phyloP scores from a whole-genome alignment of 2,797 vertebrate species.

The Gastrophryne carolinensis region DNA sequence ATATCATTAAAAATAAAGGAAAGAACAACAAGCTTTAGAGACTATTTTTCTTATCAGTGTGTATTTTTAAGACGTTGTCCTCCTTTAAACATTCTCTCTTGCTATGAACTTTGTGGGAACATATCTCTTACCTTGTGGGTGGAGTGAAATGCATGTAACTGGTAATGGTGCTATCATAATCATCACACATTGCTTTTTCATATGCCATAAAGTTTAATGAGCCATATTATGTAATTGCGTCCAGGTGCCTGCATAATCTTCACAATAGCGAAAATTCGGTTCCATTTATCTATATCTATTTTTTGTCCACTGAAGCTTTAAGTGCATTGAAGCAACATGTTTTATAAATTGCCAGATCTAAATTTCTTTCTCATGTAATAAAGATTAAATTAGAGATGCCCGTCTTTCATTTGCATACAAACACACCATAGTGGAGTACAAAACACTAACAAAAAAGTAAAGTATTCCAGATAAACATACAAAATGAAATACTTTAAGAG shows the following conservation, averaged over 20 bases:
- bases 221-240: constrained; percentile 6
- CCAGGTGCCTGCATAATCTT: constrained; percentile 16
- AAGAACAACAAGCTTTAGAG: no score
- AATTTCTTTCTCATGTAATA: no score
- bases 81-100: not conserved
- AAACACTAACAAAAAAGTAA: no score
- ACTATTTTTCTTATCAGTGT: no score
- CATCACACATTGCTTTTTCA: not conserved
- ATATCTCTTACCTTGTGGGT: not conserved
- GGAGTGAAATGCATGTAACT: not conserved
- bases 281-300: not conserved
- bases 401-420: no score
- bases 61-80: no score
- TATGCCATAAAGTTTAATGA: constrained; percentile 15
- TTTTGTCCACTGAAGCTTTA: not conserved
- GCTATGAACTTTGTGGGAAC: not conserved
- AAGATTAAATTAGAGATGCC: no score
- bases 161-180: constrained; percentile 1
- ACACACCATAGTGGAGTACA: no score
- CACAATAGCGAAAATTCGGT: not conserved
- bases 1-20: no score
- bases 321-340: not conserved
- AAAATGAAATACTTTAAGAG: no score
- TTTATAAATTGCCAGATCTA: no score
- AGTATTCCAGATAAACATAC: no score